Percentiles rank a stretch among this genome's conserved stretches.
Conservation (phyloP, 2,797 vertebrate genomes). For the Macropus fuliginosus region DNA sequence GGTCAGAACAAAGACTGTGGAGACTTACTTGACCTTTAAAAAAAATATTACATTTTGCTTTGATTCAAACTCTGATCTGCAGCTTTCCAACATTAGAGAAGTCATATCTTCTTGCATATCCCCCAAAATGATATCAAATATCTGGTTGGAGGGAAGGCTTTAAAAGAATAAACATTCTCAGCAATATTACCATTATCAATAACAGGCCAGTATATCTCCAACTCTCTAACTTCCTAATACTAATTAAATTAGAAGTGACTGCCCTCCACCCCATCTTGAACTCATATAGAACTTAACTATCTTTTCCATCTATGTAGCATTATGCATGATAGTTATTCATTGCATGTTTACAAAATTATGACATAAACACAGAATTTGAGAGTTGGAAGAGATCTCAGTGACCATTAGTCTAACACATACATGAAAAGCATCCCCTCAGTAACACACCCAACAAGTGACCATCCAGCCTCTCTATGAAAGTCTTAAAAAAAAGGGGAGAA, state of each 20-base stretch:
- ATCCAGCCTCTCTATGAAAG: background rate
- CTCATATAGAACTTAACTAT: background rate
- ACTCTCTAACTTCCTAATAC: background rate
- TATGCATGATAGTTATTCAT: background rate
- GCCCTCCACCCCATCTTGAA: background rate
- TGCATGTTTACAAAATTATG: background rate
- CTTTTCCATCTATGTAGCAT: background rate
- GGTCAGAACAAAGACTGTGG: background rate
- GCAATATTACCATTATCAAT: background rate
- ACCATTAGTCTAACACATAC: background rate
- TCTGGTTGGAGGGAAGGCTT: background rate
- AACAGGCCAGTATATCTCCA: background rate
- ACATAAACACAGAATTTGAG: background rate
- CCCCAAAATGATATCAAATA: background rate
- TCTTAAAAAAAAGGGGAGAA: background rate
- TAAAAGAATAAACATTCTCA: background rate
- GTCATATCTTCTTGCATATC: background rate
- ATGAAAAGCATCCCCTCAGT: background rate
- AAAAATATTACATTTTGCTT: background rate
- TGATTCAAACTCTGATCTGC: constrained; percentile 27
- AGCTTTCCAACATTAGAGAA: background rate
- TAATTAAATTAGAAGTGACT: background rate
- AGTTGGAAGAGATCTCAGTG: background rate
- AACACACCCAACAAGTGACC: background rate
- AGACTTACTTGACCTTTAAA: background rate